These are phyloP conservation scores for Tor tambroides DNA, from an alignment of 2,113 vertebrate genomes.

Conservation along the genomic window DNA sequence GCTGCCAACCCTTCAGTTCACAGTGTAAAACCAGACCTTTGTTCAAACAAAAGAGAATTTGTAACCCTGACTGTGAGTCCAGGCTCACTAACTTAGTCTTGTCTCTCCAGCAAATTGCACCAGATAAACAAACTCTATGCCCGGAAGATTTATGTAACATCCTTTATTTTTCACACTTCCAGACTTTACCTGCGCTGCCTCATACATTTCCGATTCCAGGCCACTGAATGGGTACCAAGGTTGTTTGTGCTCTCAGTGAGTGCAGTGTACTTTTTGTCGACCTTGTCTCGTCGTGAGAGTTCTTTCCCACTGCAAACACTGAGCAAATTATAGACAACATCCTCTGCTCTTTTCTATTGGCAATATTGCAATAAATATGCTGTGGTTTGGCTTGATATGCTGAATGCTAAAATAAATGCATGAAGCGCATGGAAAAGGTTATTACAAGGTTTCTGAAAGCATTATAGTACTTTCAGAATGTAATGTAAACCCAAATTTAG, in stretches of 20 bases:
- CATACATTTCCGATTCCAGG: not conserved
- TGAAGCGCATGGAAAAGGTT: not conserved
- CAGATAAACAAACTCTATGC: not conserved
- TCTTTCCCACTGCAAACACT: not conserved
- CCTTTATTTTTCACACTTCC: constrained; percentile 4
- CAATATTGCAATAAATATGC: constrained; percentile 10
- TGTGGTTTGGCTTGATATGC: not conserved
- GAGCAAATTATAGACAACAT: not conserved
- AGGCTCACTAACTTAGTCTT: not conserved
- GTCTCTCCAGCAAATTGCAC: not conserved
- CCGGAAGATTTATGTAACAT: constrained; percentile 13
- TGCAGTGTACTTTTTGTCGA: not conserved
- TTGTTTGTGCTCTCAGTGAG: not conserved
- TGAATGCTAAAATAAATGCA: not conserved
- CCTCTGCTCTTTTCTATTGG: constrained; percentile 22
- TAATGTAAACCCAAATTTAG: not conserved
- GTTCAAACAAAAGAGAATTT: constrained; percentile 20
- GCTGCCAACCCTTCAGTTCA: not conserved
- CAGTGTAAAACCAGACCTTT: not conserved
- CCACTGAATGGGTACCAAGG: not conserved
- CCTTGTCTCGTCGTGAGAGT: not conserved
- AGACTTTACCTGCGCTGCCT: not conserved
- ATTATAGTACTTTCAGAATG: not conserved
- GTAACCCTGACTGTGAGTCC: not conserved
- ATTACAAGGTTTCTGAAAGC: not conserved